A percentile compares a stretch with the other conserved stretches of the same genome.
Evolutionary conservation across 2,888 invertebrate species (phyloP).

Genomic region (Notocelia uddmanniana): DNA sequence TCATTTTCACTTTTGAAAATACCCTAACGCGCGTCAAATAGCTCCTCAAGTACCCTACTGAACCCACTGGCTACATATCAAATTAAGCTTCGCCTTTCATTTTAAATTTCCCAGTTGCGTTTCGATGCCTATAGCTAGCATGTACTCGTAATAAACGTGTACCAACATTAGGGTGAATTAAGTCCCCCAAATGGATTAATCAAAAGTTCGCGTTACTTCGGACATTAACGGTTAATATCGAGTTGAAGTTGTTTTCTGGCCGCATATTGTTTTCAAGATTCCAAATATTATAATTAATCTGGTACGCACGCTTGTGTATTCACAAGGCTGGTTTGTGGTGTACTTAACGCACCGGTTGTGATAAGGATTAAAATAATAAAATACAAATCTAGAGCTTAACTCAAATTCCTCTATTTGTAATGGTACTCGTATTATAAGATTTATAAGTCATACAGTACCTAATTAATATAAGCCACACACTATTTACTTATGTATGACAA

Average conservation of each 20-base stretch:
- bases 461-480: too few species aligned
- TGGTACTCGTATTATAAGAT: too few species aligned
- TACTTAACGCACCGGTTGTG: background rate
- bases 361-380: too few species aligned
- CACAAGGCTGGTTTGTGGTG: background rate
- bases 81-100: slow-evolving; percentile 8
- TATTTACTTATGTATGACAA: too few species aligned
- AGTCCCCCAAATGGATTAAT: slow-evolving; percentile 46
- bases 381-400: too few species aligned
- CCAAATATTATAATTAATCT: background rate
- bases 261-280: background rate
- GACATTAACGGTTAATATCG: slow-evolving; percentile 30
- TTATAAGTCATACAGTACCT: too few species aligned
- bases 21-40: too few species aligned
- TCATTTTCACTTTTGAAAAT: too few species aligned
- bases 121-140: slow-evolving; percentile 11
- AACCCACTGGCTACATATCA: slow-evolving; percentile 3
- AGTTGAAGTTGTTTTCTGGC: slow-evolving; percentile 11
- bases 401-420: too few species aligned
- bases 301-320: background rate
- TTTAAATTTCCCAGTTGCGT: slow-evolving; percentile 54
- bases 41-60: background rate
- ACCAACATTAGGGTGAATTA: slow-evolving; percentile 43
- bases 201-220: slow-evolving; percentile 39
- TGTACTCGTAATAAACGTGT: slow-evolving; percentile 37